phyloP scores from a whole-genome alignment of 2,888 invertebrate genomes.

The Macaria liturata region DNA sequence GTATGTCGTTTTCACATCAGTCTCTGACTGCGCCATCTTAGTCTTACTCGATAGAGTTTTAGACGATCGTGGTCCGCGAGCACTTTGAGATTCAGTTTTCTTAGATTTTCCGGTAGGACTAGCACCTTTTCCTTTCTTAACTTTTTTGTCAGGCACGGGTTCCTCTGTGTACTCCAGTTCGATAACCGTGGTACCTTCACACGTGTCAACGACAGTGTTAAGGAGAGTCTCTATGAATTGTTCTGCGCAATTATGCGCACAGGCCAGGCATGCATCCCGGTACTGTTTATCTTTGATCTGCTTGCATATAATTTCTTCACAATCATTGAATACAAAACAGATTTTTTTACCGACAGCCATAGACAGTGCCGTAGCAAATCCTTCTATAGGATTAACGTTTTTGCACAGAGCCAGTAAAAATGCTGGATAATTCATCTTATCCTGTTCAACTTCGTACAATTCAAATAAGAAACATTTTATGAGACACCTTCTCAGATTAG shows the following conservation, averaged over 20 bases:
- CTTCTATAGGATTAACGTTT: constrained; percentile 75
- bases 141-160: constrained; percentile 53
- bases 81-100: constrained; percentile 56
- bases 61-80: constrained; percentile 49
- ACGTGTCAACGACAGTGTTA: constrained; percentile 55
- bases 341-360: constrained; percentile 80
- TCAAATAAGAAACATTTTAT: constrained; percentile 83
- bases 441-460: constrained; percentile 74
- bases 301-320: constrained; percentile 72
- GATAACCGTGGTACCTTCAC: constrained; percentile 62
- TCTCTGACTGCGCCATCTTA: constrained; percentile 53
- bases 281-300: constrained; percentile 65
- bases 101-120: constrained; percentile 38
- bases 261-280: constrained; percentile 62
- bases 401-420: constrained; percentile 86
- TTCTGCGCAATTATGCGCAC: constrained; percentile 60
- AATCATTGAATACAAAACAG: constrained; percentile 73
- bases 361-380: constrained; percentile 82
- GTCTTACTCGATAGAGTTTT: constrained; percentile 42
- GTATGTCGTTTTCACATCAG: constrained; percentile 57
- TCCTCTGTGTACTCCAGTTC: constrained; percentile 61
- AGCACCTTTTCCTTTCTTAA: constrained; percentile 52
- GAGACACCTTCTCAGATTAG: constrained; percentile 56
- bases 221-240: constrained; percentile 60
- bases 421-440: constrained; percentile 84